Base-by-base conservation (phyloP, 2,113 vertebrate genomes). In the Sebastes schlegelii region DNA sequence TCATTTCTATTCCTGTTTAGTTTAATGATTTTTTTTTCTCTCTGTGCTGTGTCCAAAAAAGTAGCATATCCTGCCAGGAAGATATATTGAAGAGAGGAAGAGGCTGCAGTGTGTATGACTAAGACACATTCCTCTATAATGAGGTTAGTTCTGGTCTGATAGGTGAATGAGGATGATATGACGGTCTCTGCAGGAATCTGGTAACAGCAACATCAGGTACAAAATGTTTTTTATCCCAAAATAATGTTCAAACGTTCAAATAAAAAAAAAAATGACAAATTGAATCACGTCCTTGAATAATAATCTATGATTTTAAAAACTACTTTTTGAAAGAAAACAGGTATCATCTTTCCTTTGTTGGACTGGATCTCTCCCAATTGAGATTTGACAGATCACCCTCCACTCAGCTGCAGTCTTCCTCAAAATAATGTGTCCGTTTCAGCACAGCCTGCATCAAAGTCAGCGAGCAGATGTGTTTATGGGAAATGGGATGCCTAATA, bases 131-230 rank as follows among this genome's bases (percentile, higher is more conserved):
- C 89, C 84, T 91, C 19, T 8, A 82, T 92, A 88, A 91, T 87
- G 86, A 89, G 75, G 86, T 91, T 88, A 91, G 89, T 92, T 91
- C 89, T 87, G 85, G 79, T 92, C 82, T 65, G 46, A 88, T 82
- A 82, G 84, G 90, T 87, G 82, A 85, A 65, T 34, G 70, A 81
- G 19, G 54, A 70, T 71, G 79, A 81, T 77, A 43, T 48, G 63
- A 86, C 43, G 0, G 40, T 69, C 74, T 66, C 68, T 58, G 66
- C 65, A 46, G 76, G 69, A 80, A 80, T 74, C 49, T 43, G 43
- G 60, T 4, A 81, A 57, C 42, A 12, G 21, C 61, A 58, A 57
- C 57, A 13, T 48, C 40, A 17, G 17, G 4, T 58, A 66, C 45
- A 74, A 78, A 65, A 55, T 16, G 4, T 5, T 52, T 81, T 34